Conservation (phyloP, 2,888 invertebrate species). For the Himalopsyche tibetana region DNA sequence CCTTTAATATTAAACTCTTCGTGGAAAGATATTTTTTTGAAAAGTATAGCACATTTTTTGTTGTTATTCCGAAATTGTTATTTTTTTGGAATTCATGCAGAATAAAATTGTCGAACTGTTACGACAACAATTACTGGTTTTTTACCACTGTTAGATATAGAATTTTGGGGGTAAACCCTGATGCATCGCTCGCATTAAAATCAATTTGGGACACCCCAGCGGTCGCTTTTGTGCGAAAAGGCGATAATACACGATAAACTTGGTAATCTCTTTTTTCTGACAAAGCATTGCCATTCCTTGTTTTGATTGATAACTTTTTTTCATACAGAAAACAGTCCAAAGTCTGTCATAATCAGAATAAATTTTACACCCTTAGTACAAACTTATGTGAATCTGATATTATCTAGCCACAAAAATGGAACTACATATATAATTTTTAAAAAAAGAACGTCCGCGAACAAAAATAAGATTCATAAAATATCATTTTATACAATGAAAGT, state of each 20-base stretch:
- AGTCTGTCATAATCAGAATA: neutral
- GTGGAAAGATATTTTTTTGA: no score
- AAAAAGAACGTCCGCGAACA: no score
- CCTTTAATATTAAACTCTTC: no score
- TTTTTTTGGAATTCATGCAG: no score
- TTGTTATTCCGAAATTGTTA: no score
- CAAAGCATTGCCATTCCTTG: conserved; percentile 61
- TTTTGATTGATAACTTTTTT: conserved; percentile 65
- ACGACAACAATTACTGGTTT: neutral
- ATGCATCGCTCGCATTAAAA: conserved; percentile 61
- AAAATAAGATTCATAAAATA: no score
- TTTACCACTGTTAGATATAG: neutral
- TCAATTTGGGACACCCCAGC: conserved; percentile 61
- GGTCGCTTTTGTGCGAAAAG: conserved; percentile 54
- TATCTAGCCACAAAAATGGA: no score
- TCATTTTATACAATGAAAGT: no score
- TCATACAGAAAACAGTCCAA: neutral
- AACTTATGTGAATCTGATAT: neutral
- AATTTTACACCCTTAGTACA: neutral
- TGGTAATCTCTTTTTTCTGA: conserved; percentile 63
- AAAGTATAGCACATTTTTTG: no score
- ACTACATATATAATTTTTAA: no score
- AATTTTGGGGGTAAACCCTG: conserved; percentile 32
- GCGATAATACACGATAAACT: conserved; percentile 64
- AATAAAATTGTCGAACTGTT: no score